Base-by-base conservation (phyloP, 2,888 invertebrate genomes). In the Nomada ferruginata region DNA sequence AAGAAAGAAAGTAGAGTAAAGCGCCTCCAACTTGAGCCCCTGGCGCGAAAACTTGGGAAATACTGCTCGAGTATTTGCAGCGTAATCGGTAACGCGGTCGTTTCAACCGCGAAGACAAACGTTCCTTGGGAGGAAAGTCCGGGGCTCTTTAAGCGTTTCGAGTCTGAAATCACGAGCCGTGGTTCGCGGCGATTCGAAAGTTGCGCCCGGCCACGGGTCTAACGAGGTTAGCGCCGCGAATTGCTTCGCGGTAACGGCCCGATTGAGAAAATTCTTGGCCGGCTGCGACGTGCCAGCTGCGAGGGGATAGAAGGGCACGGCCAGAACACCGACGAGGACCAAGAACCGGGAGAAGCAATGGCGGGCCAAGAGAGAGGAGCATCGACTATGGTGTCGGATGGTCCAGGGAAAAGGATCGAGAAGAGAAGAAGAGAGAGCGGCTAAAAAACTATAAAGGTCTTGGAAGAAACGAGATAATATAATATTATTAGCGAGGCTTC, bases 381-480 rank as follows among this genome's bases (percentile, higher is more conserved):
- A 60, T 23, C 71, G 70, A 75, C 26, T 26, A 10, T 9, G 66
- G 20, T 44, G 10, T 70, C 11, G 63, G 59, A 68, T 50, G 53
- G 10, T 0, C 15, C 50, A 1, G 63, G 42, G 50, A 18, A 42
- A 13, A 26, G 50, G n/a, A 29, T 29, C 29, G 50, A 10, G 64
- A 11, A 53, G 52, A 61, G 70, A 66, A 75, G 69, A 61, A 78
- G 75, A 82, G 68, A 79, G 83, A 72, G 13, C 81, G 83, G 84
- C 86, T 87, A 90, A 89, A 91, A 92, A 92, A 92, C 91, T 90
- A 92, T 91, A 90, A 92, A 92, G 90, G 89, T 87, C 90, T 91
- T 89, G 88, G 91, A 89, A 90, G 90, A 92, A 92, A 91, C 89
- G 90, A 90, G 92, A 91, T 93, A 93, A 93, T 93, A 92, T 91